Base-by-base conservation (phyloP, 2,888 invertebrate genomes). In the Campoplex capitator region DNA sequence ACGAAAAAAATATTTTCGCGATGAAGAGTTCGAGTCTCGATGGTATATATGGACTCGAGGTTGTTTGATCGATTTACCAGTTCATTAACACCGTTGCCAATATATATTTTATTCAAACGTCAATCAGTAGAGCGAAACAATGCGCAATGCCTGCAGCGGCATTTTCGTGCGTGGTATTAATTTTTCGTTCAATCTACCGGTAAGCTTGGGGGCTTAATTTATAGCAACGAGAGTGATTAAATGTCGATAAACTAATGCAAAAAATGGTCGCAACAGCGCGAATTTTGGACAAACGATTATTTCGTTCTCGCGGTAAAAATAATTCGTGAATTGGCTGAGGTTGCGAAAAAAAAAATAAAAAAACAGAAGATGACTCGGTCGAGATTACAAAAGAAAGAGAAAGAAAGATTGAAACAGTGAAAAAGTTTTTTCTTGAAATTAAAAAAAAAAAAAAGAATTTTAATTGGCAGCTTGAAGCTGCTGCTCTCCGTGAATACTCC, bases 381-480 rank as follows among this genome's bases (percentile, higher is more conserved):
- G 11, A 45, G 13, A 45, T 45, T 13, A 45, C 11, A 13, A 45
- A 13, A 2, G 45, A 45, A 45, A 45, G 45, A 11, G 2, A 45
- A 45, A 45, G 45, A 45, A 11, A 45, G 45, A 71, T 71, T 45
- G n/a, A 38, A 28, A 18, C 16, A 45, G 28, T 9, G n/a, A 73
- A 32, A 65, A 23, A 23, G 23, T 23, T 23, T 23, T 23, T 23
- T 23, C 23, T 23, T 23, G 23, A 23, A 23, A 23, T 23, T 23
- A 23, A 23, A 23, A 23, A 23, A 23, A 23, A 23, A 23, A 23
- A 23, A 23, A 23, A 23, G 28, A 62, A 62, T 75, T 74, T 51
- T 73, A 68, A 77, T 81, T 73, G 62, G 32, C n/a, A 35, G 56
- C 51, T 54, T 78, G 23, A 67, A 80, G 23, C 42, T 38, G 23